Conservation (phyloP, 1,140 invertebrate species). For the Trypoxylus dichotomus region DNA sequence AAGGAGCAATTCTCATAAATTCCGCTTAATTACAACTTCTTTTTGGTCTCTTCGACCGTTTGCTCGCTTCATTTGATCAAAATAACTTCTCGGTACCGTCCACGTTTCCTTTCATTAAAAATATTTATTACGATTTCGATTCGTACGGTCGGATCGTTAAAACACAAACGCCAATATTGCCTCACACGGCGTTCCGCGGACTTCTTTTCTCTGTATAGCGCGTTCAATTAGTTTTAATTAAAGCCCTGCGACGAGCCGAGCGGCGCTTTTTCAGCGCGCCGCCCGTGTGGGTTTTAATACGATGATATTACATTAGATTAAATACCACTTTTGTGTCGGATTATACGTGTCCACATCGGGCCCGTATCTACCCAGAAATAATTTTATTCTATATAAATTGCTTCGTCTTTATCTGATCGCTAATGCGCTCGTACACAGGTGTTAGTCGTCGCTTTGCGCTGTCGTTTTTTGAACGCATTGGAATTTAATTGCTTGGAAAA, state of each 20-base stretch:
- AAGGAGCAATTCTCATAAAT: too few species aligned
- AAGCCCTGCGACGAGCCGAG: neutral
- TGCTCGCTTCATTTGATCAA: neutral
- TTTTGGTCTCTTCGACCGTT: neutral
- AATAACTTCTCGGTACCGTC: neutral
- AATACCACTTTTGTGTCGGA: conserved; percentile 7
- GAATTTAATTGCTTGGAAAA: conserved; percentile 13
- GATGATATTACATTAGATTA: conserved; percentile 21
- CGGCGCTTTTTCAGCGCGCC: neutral
- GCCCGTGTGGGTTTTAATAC: conserved; percentile 10
- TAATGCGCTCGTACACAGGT: neutral
- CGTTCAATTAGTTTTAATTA: conserved; percentile 21
- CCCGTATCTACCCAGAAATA: neutral
- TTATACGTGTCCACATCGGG: neutral
- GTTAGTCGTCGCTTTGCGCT: neutral
- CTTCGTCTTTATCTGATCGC: conserved; percentile 14
- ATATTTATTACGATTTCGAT: conserved; percentile 16
- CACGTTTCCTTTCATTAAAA: conserved; percentile 5
- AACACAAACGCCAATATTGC: neutral
- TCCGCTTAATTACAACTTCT: too few species aligned
- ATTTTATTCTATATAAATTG: conserved; percentile 17
- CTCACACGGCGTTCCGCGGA: neutral
- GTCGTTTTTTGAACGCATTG: conserved; percentile 1
- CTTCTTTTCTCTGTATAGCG: neutral
- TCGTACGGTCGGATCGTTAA: neutral